Percentiles rank a stretch among this genome's conserved stretches.
Evolutionary conservation across 2,888 invertebrate species (phyloP).

Genomic region (Ectemnius continuus): DNA sequence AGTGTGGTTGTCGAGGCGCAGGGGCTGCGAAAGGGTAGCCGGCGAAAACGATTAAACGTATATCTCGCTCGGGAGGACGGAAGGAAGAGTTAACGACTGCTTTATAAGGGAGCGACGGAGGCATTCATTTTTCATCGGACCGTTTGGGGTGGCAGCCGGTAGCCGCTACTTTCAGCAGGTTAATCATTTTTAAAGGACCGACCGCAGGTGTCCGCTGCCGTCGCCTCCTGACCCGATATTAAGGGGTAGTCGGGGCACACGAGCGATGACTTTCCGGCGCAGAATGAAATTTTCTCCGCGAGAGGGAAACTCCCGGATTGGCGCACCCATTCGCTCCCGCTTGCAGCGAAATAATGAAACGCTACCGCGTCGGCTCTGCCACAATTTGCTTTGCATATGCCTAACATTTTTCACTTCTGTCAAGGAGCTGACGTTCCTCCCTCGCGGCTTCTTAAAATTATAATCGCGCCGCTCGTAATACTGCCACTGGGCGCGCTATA

Average conservation of each 20-base stretch:
- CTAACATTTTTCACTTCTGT: constrained; percentile 66
- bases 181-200: constrained; percentile 74
- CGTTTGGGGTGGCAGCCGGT: constrained; percentile 24
- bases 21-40: neutral
- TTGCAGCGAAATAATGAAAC: constrained; percentile 64
- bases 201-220: constrained; percentile 67
- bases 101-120: constrained; percentile 49
- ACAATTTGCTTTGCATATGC: constrained; percentile 67
- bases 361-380: constrained; percentile 42
- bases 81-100: constrained; percentile 64
- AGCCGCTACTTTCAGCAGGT: constrained; percentile 59
- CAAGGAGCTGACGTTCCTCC: constrained; percentile 29
- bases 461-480: constrained; percentile 21
- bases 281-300: constrained; percentile 63
- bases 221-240: constrained; percentile 51
- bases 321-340: constrained; percentile 8
- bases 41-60: constrained; percentile 33
- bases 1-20: neutral
- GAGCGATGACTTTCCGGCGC: constrained; percentile 39
- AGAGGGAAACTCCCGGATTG: constrained; percentile 34
- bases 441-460: constrained; percentile 28
- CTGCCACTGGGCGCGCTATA: neutral
- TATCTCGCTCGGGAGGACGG: constrained; percentile 30
- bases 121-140: constrained; percentile 71
- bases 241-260: constrained; percentile 45